Conservation (phyloP, 2,888 invertebrate species). For the Priapulus caudatus region DNA sequence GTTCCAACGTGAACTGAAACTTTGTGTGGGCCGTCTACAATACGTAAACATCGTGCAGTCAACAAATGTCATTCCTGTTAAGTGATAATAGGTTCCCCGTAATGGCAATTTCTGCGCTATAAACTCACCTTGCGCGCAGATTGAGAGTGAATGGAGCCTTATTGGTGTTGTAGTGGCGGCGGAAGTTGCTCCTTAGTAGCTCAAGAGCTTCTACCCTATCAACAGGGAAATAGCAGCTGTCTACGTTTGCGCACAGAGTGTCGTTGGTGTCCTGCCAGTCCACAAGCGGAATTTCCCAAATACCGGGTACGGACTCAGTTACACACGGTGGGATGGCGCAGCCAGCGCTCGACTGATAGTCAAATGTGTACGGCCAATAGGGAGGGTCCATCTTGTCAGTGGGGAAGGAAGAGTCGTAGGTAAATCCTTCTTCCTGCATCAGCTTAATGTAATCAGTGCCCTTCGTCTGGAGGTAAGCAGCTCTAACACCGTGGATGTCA, state of each 20-base stretch:
- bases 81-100: no score
- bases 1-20: no score
- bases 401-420: slow-evolving; percentile 53
- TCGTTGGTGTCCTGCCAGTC: slow-evolving; percentile 46
- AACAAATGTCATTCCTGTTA: no score
- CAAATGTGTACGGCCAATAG: slow-evolving; percentile 56
- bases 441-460: slow-evolving; percentile 50
- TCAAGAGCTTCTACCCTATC: slow-evolving; percentile 44
- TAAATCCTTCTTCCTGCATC: slow-evolving; percentile 43
- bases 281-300: slow-evolving; percentile 55
- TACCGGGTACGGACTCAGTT: slow-evolving; percentile 45
- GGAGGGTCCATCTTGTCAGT: slow-evolving; percentile 42
- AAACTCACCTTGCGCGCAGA: no score
- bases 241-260: no score
- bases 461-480: slow-evolving; percentile 48
- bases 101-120: no score
- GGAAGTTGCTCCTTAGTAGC: slow-evolving; percentile 52
- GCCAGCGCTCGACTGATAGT: slow-evolving; percentile 46
- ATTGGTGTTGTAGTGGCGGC: no score
- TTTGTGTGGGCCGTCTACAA: no score
- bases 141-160: no score
- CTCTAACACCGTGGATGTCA: no score
- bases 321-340: slow-evolving; percentile 49
- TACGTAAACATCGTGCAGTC: no score
- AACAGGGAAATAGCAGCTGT: slow-evolving; percentile 41